Percentiles rank a stretch among this genome's conserved stretches.
phyloP scores from a whole-genome alignment of 2,888 invertebrate species.

The Sinelater perroti region DNA sequence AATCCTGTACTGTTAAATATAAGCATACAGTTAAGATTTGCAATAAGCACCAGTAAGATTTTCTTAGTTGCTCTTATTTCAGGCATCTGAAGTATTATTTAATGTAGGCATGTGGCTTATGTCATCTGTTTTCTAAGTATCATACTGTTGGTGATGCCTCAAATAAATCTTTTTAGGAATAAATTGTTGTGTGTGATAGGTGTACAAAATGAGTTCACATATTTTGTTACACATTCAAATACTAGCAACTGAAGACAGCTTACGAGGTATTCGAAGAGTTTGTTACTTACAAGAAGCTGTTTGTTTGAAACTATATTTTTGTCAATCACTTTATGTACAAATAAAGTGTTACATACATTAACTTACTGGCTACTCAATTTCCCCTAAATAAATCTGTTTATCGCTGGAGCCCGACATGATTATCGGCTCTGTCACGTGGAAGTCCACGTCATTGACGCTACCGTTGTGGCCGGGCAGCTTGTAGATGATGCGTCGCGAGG shows the following conservation, averaged over 20 bases:
- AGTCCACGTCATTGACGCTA: constrained; percentile 94
- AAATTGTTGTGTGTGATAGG: constrained; percentile 2
- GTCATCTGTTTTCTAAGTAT: no score
- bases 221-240: neutral
- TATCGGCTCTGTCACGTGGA: constrained; percentile 94
- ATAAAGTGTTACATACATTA: constrained; percentile 13
- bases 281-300: constrained; percentile 4
- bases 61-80: neutral
- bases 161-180: neutral
- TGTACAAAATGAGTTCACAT: neutral
- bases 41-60: neutral
- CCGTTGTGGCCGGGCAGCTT: constrained; percentile 98
- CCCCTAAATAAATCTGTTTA: constrained; percentile 94
- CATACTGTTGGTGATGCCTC: no score
- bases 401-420: constrained; percentile 95
- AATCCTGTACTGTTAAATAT: neutral
- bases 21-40: neutral
- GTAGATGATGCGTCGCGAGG: constrained; percentile 88
- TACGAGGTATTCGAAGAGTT: constrained; percentile 3
- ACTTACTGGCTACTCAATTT: constrained; percentile 88
- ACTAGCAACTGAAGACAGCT: neutral
- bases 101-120: no score
- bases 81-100: no score
- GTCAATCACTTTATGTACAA: constrained; percentile 7
- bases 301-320: constrained; percentile 14